These are phyloP conservation scores for Eurypyga helias DNA, from an alignment of 2,113 vertebrate genomes.

Conservation along the genomic window DNA sequence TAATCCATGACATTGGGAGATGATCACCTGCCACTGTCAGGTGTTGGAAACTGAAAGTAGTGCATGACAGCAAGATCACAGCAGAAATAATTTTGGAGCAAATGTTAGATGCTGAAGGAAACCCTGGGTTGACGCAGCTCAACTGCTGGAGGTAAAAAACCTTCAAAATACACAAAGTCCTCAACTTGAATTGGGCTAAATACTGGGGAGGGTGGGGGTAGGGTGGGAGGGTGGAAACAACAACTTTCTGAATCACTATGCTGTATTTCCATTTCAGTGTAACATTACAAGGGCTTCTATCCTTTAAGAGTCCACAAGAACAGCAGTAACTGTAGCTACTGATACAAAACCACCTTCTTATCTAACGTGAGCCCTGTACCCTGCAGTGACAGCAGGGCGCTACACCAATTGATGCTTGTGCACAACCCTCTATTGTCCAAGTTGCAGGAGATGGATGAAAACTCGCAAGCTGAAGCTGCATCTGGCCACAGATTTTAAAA, in stretches of 20 bases:
- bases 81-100: background rate
- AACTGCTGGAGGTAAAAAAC: background rate
- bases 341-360: background rate
- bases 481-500: background rate
- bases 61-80: background rate
- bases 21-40: background rate
- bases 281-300: background rate
- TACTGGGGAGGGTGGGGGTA: too few species aligned
- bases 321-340: background rate
- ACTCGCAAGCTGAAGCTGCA: background rate
- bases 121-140: background rate
- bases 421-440: background rate
- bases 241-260: rapidly evolving
- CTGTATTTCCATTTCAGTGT: background rate
- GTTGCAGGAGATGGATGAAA: background rate
- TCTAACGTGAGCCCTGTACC: background rate
- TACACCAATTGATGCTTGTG: background rate
- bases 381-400: background rate
- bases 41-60: background rate
- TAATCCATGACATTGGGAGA: background rate
- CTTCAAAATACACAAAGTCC: background rate
- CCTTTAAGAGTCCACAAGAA: background rate
- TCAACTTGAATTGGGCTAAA: background rate
- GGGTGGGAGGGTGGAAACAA: too few species aligned
- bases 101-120: background rate